Conservation (phyloP, 1,140 invertebrate genomes). For the Cherax destructor region DNA sequence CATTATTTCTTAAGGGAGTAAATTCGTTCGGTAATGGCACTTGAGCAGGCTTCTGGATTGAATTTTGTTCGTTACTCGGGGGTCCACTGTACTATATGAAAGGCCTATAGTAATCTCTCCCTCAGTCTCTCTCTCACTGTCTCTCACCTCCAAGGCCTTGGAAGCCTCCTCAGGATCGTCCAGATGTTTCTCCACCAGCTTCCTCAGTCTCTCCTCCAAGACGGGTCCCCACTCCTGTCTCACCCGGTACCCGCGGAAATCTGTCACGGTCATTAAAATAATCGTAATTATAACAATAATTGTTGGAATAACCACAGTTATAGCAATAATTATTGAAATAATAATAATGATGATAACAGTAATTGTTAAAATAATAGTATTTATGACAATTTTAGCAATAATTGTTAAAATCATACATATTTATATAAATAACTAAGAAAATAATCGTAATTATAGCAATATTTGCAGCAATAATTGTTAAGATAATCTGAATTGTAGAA, state of each 20-base stretch:
- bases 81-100: background rate
- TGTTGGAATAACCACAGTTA: slow-evolving; percentile 9
- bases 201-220: slow-evolving; percentile 76
- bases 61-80: too few relatives aligned
- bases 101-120: slow-evolving; percentile 30
- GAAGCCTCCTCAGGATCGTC: slow-evolving; percentile 75
- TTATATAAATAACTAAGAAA: too few relatives aligned
- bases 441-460: too few relatives aligned
- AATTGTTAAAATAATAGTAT: background rate
- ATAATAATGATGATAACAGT: slow-evolving; percentile 12
- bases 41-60: too few relatives aligned
- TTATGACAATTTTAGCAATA: too few relatives aligned
- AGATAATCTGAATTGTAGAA: too few relatives aligned
- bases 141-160: slow-evolving; percentile 73
- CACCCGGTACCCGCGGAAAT: slow-evolving; percentile 82
- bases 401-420: too few relatives aligned
- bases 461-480: too few relatives aligned
- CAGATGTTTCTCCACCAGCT: slow-evolving; percentile 75
- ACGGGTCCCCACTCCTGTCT: slow-evolving; percentile 80
- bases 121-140: background rate
- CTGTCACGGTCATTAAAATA: slow-evolving; percentile 74
- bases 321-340: background rate
- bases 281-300: background rate
- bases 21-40: too few relatives aligned
- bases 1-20: too few relatives aligned